Conservation (phyloP, 2,888 invertebrate species). For the Scelioninae gen. 1 region DNA sequence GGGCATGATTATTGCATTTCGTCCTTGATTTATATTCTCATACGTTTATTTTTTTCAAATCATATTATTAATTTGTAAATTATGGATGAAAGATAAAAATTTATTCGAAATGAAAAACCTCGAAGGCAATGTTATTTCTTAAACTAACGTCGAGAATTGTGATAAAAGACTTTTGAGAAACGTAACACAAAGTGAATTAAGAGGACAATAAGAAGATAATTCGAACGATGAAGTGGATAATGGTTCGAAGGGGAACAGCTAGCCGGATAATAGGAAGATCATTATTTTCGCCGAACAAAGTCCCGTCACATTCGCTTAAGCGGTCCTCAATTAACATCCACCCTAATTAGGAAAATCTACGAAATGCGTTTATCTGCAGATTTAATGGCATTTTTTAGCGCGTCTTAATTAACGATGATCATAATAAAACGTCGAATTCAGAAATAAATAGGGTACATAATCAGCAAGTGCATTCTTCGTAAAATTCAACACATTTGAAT, state of each 20-base stretch:
- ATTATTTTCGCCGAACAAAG: constrained; percentile 82
- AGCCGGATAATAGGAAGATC: constrained; percentile 82
- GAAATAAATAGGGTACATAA: constrained; percentile 31
- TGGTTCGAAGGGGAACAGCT: constrained; percentile 79
- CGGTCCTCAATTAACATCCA: constrained; percentile 80
- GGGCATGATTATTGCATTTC: no score
- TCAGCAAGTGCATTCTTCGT: constrained; percentile 3
- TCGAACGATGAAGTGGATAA: constrained; percentile 82
- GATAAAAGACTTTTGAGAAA: constrained; percentile 71
- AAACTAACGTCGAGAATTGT: constrained; percentile 39
- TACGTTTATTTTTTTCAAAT: no score
- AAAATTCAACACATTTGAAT: constrained; percentile 4
- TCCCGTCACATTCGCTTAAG: constrained; percentile 78
- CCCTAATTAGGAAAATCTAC: constrained; percentile 77
- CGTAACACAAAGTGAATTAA: constrained; percentile 71
- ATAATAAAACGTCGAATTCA: constrained; percentile 24
- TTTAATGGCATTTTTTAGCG: constrained; percentile 57
- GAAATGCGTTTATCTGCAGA: constrained; percentile 63
- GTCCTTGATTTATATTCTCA: no score
- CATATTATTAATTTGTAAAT: no score
- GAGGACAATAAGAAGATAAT: constrained; percentile 80
- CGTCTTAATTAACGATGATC: constrained; percentile 57
- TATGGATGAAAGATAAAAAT: background rate
- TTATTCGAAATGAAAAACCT: constrained; percentile 32
- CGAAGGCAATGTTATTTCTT: constrained; percentile 29